Base-by-base conservation (phyloP, 1,140 invertebrate species). In the Drepana arcuata region DNA sequence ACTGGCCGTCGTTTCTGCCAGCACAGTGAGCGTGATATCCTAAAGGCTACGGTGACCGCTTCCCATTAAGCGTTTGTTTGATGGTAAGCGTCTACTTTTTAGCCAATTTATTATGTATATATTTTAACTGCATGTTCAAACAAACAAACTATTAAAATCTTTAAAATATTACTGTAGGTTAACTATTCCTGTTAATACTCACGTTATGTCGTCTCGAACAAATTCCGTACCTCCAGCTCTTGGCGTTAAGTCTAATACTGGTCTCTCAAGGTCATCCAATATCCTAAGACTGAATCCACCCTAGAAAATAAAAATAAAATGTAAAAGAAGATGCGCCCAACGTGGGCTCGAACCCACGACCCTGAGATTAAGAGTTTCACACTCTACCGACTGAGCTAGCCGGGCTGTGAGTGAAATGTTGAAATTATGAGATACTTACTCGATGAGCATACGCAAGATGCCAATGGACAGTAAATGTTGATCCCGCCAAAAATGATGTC, bases 341-440 rank as follows among this genome's bases (percentile, higher is more conserved):
- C 90, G 91, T 92, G 90, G 91, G 90, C 91, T 93, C 91, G 91
- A 93, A 93, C 91, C 91, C 89, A 92, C 91, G 90, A 92, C 91
- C 91, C 91, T 91, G 91, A 92, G 91, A 92, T 93, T 93, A 93
- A 93, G 90, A 93, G 91, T 92, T 91, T 92, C 91, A 91, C 93
- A 91, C 91, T 93, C 91, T 93, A 93, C 91, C 91, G 91, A 93
- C 90, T 91, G 89, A 92, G 90, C 90, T 92, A 91, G 89, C 89
- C 89, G 88, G 90, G 90, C 90, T 60, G 34, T 2, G 5, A 5
- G 0, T 5, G 0, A 4, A n/a, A 0, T 0, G 4, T 2, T 2
- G 9, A 61, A 70, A 65, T 49, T 47, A 47, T 33, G 0, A 33
- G 56, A 44, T 28, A 87, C 91, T 93, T 87, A 97, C 95, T 84